Evolutionary conservation across 2,888 invertebrate species (phyloP), one percentile per base, ranked within the genome.

Genomic region (Tenthredo amoena): DNA sequence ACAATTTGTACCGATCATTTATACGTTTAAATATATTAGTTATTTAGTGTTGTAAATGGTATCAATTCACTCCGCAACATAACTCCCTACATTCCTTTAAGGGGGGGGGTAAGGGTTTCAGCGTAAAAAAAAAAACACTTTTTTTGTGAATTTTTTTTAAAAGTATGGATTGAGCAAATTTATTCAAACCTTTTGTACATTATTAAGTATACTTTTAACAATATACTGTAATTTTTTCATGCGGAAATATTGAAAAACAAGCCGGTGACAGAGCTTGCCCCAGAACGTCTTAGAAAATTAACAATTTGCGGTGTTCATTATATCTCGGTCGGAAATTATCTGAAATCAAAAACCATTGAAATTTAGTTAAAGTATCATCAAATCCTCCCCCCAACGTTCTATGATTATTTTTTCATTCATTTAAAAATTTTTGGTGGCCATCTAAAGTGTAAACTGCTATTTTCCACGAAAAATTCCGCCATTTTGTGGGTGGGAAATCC

Each of bases 401-500:
- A 26, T 76, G 31, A 84, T 76, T 21, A 31, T 68, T 50, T 77
- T 72, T 72, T 72, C 40, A n/a, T 72, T 2, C 31, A 72, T 72
- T 72, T 37, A 40, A 40, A 72, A 34, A 72, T 72, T 72, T 72
- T 72, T 34, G 72, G 72, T 31, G 72, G 37, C 40, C 72, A 72
- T 40, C 21, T 72, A 40, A 72, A 72, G 72, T 72, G 72, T 40
- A 37, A 72, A 72, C 72, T 37, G 72, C 31, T 72, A 72, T 84
- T 84, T 72, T 84, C 72, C n/a, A 84, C 84, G 12, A 84, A 84
- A 84, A 72, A 40, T 81, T 86, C 85, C 83, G 86, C 86, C 86
- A 86, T 86, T 84, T 86, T 86, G 86, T 71, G 68, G 76, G 82
- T 84, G 81, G 84, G 26, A 86, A 86, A 86, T 84, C 15, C 85